These are phyloP conservation scores for Accipiter cooperii DNA, from an alignment of 2,113 vertebrate genomes.

Conservation along the genomic window DNA sequence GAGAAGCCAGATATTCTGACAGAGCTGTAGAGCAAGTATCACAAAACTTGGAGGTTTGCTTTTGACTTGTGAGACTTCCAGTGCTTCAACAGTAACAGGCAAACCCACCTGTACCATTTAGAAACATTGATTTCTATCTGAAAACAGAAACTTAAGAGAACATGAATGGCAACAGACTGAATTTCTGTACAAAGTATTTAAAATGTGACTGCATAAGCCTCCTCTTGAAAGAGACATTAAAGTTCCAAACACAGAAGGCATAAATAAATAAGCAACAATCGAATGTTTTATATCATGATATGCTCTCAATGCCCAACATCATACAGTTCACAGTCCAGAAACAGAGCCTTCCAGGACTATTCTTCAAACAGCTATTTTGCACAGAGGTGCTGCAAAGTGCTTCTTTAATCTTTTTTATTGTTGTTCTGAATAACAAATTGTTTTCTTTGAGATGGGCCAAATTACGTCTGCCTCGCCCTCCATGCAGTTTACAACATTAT, in stretches of 20 bases:
- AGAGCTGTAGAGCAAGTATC: not conserved
- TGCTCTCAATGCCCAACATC: not conserved
- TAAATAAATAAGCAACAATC: not conserved
- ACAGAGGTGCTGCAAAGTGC: not conserved
- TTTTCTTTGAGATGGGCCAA: conserved; percentile 49
- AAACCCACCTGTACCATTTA: not conserved
- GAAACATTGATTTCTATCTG: not conserved
- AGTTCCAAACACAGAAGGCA: not conserved
- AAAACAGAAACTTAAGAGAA: not conserved
- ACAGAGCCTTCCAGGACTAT: not conserved
- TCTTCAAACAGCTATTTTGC: not conserved
- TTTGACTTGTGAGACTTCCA: not conserved
- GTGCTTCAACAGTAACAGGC: not conserved
- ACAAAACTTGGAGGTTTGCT: not conserved
- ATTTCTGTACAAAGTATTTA: not conserved
- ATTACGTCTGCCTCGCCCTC: conserved; percentile 24
- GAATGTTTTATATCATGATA: not conserved
- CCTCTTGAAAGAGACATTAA: not conserved
- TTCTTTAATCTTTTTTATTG: not conserved
- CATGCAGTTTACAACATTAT: not conserved
- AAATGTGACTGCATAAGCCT: not conserved
- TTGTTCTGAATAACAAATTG: conserved; percentile 53
- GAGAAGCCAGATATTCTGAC: not conserved
- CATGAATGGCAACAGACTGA: not conserved
- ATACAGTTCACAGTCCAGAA: not conserved